Percentiles rank a stretch among this genome's conserved stretches.
Conservation (phyloP, 1,140 invertebrate genomes). For the Lepidurus arcticus region DNA sequence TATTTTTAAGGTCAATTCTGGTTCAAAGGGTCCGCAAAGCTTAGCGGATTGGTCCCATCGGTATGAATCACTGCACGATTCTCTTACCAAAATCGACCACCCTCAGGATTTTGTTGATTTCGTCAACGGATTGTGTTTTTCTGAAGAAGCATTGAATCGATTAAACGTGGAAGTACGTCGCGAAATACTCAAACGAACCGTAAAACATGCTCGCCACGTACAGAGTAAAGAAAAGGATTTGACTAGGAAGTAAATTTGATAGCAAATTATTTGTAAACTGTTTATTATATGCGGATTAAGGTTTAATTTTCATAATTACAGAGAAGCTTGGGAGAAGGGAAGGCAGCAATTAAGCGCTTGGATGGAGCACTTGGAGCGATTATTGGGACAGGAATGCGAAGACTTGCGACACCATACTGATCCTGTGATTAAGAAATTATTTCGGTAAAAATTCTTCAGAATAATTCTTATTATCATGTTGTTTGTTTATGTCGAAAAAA, state of each 20-base stretch:
- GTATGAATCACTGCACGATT: constrained; percentile 25
- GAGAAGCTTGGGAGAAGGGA: not conserved
- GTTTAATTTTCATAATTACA: not conserved
- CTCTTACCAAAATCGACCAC: constrained; percentile 25
- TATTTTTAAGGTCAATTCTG: not conserved
- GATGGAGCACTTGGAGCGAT: constrained; percentile 30
- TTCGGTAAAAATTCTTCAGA: not conserved
- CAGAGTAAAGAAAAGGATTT: not conserved
- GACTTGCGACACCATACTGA: constrained; percentile 16
- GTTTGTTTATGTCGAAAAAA: not conserved
- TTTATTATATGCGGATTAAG: not conserved
- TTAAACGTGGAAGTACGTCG: constrained; percentile 26
- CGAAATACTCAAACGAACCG: constrained; percentile 24
- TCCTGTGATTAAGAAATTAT: constrained; percentile 5
- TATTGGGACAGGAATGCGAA: constrained; percentile 25
- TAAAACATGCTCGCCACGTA: constrained; percentile 25
- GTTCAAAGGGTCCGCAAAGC: not conserved
- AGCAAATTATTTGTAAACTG: not conserved
- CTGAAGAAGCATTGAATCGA: constrained; percentile 22
- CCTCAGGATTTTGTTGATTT: constrained; percentile 25
- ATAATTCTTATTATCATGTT: not conserved
- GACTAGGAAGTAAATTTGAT: not conserved
- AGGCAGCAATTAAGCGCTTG: constrained; percentile 24
- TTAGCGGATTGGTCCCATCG: constrained; percentile 29
- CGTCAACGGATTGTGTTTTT: constrained; percentile 30